Percentiles rank a stretch among this genome's conserved stretches.
These are phyloP conservation scores for Coecobrya sp. DNA, from an alignment of 2,888 invertebrate species.

Conservation along the genomic window DNA sequence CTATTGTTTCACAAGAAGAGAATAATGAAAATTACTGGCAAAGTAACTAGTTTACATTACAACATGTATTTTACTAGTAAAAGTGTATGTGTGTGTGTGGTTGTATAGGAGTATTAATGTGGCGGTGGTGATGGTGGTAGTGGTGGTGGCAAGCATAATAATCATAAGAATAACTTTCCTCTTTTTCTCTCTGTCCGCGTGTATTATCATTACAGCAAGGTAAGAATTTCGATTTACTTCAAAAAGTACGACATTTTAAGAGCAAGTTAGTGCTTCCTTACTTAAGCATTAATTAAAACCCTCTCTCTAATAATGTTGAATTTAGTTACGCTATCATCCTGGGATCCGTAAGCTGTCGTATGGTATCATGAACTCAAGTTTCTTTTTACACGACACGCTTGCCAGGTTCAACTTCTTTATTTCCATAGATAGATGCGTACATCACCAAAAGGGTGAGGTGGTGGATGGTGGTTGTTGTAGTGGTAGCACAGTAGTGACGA, in stretches of 20 bases:
- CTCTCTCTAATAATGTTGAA: constrained; percentile 76
- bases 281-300: constrained; percentile 79
- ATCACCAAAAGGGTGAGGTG: constrained; percentile 40
- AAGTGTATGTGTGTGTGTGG: constrained; percentile 41
- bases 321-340: constrained; percentile 68
- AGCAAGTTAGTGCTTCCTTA: constrained; percentile 68
- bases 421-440: constrained; percentile 43
- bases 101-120: constrained; percentile 28
- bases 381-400: constrained; percentile 69
- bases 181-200: constrained; percentile 17
- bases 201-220: constrained; percentile 46
- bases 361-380: constrained; percentile 78
- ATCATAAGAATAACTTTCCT: constrained; percentile 63
- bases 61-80: constrained; percentile 27
- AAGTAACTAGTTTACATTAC: constrained; percentile 64
- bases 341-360: constrained; percentile 71
- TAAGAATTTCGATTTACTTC: constrained; percentile 70
- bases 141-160: constrained; percentile 24
- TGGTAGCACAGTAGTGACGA: not conserved
- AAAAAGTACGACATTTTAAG: constrained; percentile 60
- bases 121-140: constrained; percentile 17
- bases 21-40: constrained; percentile 67
- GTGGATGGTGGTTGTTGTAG: not conserved
- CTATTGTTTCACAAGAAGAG: constrained; percentile 64
- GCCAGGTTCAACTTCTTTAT: constrained; percentile 70